phyloP scores from a whole-genome alignment of 1,140 invertebrate genomes.

The Pseudachorutes palmiensis region DNA sequence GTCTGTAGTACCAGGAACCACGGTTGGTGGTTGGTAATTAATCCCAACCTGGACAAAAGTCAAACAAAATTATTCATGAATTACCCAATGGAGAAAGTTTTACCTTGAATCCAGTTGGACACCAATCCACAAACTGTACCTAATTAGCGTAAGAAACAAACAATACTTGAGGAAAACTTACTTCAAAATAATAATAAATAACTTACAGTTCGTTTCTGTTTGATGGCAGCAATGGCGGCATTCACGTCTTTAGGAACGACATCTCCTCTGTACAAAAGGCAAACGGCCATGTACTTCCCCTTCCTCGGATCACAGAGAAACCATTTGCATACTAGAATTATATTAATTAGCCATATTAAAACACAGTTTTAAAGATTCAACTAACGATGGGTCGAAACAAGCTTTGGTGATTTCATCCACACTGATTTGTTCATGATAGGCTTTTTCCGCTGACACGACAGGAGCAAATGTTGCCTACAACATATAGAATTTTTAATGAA shows the following conservation, averaged over 20 bases:
- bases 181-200: no score
- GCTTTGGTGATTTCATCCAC: conserved; percentile 65
- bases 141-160: no score
- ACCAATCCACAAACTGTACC: conserved; percentile 88
- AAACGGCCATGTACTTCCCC: conserved; percentile 67
- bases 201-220: conserved; percentile 68
- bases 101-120: conserved; percentile 72
- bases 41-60: conserved; percentile 40
- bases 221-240: conserved; percentile 73
- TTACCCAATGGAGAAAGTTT: not conserved
- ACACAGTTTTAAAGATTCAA: not conserved
- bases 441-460: conserved; percentile 48
- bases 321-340: conserved; percentile 60
- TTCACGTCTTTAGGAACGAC: conserved; percentile 56
- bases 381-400: conserved; percentile 61
- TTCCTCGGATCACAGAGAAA: conserved; percentile 63
- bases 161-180: no score
- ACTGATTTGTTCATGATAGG: conserved; percentile 59
- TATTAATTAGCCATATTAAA: conserved; percentile 35
- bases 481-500: no score
- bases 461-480: conserved; percentile 50
- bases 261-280: conserved; percentile 59
- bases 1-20: conserved; percentile 42
- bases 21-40: conserved; percentile 43
- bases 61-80: conserved; percentile 18